Conservation (phyloP, 2,888 invertebrate species). For the Drosophila sordidula region DNA sequence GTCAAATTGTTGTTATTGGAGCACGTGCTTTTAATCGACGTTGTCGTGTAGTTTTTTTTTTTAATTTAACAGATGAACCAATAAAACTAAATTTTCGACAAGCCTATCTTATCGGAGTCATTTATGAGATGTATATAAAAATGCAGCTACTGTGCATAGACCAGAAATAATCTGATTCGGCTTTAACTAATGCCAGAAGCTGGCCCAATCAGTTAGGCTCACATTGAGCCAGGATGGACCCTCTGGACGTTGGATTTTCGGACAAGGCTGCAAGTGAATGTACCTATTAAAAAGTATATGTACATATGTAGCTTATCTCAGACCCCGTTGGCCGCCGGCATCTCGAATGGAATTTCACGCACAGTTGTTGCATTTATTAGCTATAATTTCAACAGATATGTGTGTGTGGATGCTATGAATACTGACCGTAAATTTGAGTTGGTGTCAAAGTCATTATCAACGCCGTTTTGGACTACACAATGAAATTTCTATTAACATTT, state of each 20-base stretch:
- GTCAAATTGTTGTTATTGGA: constrained; percentile 24
- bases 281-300: too few relatives aligned
- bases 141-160: constrained; percentile 13
- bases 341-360: constrained; percentile 15
- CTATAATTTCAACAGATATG: not conserved
- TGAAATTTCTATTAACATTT: constrained; percentile 19
- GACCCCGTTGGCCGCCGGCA: constrained; percentile 33
- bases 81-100: constrained; percentile 11
- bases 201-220: too few relatives aligned
- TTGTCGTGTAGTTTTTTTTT: not conserved
- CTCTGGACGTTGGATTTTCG: too few relatives aligned
- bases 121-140: constrained; percentile 26
- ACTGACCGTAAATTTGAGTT: constrained; percentile 26
- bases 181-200: too few relatives aligned
- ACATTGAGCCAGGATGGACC: too few relatives aligned
- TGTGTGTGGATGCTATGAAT: constrained; percentile 1
- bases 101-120: constrained; percentile 38
- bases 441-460: constrained; percentile 31
- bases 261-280: too few relatives aligned
- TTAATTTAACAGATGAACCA: constrained; percentile 6
- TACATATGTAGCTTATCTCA: constrained; percentile 35
- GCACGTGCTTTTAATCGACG: constrained; percentile 36
- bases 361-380: constrained; percentile 28
- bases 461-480: constrained; percentile 14
- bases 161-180: too few relatives aligned